Evolutionary conservation across 2,888 invertebrate species (phyloP).

Genomic region (Augochlorella aurata): DNA sequence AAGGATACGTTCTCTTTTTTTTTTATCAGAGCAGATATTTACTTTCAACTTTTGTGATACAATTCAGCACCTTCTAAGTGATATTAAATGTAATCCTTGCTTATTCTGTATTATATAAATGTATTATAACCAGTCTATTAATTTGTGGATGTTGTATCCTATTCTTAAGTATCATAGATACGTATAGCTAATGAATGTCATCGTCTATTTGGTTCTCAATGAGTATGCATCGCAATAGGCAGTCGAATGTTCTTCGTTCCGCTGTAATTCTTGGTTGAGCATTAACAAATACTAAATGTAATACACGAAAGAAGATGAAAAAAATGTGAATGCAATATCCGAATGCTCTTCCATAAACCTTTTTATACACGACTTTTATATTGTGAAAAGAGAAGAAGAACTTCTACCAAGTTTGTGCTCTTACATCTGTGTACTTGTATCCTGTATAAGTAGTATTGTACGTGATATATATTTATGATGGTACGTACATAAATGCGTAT

Average conservation of each 20-base stretch:
- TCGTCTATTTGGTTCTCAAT: slow-evolving; percentile 35
- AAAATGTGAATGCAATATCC: slow-evolving; percentile 51
- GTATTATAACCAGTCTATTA: slow-evolving; percentile 40
- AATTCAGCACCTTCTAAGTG: slow-evolving; percentile 19
- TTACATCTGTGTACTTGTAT: slow-evolving; percentile 63
- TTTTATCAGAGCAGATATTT: not conserved
- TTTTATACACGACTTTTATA: slow-evolving; percentile 59
- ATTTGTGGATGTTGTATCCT: slow-evolving; percentile 48
- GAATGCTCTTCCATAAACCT: slow-evolving; percentile 63
- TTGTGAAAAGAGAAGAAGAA: slow-evolving; percentile 41
- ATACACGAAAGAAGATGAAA: slow-evolving; percentile 15
- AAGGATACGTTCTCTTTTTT: not conserved
- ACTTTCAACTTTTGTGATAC: slow-evolving; percentile 35
- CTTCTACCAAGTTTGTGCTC: slow-evolving; percentile 60
- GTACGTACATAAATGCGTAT: slow-evolving; percentile 45
- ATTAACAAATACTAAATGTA: slow-evolving; percentile 42
- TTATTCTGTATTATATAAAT: slow-evolving; percentile 54
- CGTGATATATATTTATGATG: slow-evolving; percentile 43
- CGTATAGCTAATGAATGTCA: slow-evolving; percentile 38
- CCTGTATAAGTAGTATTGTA: slow-evolving; percentile 61
- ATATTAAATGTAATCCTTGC: slow-evolving; percentile 3
- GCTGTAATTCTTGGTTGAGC: slow-evolving; percentile 47
- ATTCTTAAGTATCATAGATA: slow-evolving; percentile 45
- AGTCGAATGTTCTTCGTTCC: slow-evolving; percentile 10
- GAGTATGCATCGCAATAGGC: slow-evolving; percentile 17